phyloP scores from a whole-genome alignment of 2,113 vertebrate genomes.

The Poicephalus meyeri region DNA sequence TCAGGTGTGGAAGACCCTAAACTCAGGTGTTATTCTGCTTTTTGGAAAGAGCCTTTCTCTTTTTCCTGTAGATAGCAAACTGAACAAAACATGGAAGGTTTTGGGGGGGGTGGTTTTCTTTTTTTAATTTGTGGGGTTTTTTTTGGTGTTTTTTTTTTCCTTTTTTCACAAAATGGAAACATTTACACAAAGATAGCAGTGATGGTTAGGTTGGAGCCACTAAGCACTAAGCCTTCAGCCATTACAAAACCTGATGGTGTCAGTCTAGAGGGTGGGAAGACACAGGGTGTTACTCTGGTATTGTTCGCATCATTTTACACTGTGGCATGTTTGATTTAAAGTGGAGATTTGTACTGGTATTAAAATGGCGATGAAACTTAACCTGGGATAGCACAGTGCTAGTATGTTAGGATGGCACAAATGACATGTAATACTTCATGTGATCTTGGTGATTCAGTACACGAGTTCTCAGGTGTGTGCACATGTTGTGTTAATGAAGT shows the following conservation, averaged over 20 bases:
- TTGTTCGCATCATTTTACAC: not conserved
- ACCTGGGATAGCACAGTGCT: not conserved
- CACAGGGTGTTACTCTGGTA: not conserved
- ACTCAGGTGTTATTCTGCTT: not conserved
- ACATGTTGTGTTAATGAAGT: not conserved
- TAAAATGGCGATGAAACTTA: not conserved
- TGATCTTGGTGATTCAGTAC: not conserved
- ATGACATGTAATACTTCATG: accelerated
- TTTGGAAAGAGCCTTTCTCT: slow-evolving; percentile 9
- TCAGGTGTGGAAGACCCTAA: not conserved
- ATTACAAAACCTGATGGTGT: not conserved
- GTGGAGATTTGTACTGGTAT: not conserved
- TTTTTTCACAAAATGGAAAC: not conserved
- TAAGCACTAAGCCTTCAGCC: not conserved
- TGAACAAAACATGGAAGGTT: not conserved
- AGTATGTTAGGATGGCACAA: not conserved
- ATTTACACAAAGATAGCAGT: slow-evolving; percentile 1
- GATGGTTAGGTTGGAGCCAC: not conserved
- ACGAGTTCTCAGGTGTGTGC: not conserved
- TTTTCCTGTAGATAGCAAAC: slow-evolving; percentile 27
- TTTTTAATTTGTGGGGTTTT: not conserved
- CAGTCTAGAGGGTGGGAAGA: not conserved
- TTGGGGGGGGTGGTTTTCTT: not conserved
- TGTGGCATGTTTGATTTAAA: not conserved
- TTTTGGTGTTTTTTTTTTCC: too few species aligned